A percentile compares a stretch with the other conserved stretches of the same genome.
phyloP scores from a whole-genome alignment of 2,888 invertebrate genomes.

The Ichneumoninae sp. region DNA sequence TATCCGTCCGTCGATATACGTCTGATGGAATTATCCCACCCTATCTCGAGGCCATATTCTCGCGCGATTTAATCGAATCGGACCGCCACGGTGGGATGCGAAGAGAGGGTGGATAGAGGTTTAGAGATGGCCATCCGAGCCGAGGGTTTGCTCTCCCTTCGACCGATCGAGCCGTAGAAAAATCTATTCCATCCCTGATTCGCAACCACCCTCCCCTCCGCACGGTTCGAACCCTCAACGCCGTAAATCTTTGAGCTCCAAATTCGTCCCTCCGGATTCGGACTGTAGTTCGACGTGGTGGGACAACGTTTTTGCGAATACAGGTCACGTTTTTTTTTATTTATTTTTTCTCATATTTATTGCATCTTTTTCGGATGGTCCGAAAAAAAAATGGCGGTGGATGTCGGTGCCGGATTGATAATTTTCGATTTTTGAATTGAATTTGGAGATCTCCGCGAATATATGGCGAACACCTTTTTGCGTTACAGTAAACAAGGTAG shows the following conservation, averaged over 20 bases:
- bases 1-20: conserved; percentile 73
- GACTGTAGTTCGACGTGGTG: conserved; percentile 3
- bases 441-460: too few relatives aligned
- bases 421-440: neutral
- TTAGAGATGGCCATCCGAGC: neutral
- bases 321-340: conserved; percentile 78
- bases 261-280: conserved; percentile 63
- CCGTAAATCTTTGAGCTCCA: conserved; percentile 63
- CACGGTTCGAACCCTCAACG: conserved; percentile 34
- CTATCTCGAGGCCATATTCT: conserved; percentile 73
- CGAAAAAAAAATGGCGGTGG: conserved; percentile 71
- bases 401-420: conserved; percentile 69
- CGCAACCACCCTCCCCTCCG: conserved; percentile 12
- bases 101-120: conserved; percentile 46
- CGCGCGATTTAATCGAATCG: conserved; percentile 76
- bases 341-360: conserved; percentile 73
- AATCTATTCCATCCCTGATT: conserved; percentile 49
- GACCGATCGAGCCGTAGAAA: conserved; percentile 42
- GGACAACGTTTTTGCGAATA: conserved; percentile 67
- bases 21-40: conserved; percentile 77
- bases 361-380: conserved; percentile 73
- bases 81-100: conserved; percentile 43
- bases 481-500: too few relatives aligned
- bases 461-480: too few relatives aligned
- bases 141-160: conserved; percentile 21